Percentiles rank a stretch among this genome's conserved stretches.
Evolutionary conservation across 2,113 vertebrate species (phyloP).

Genomic region (Egretta garzetta): DNA sequence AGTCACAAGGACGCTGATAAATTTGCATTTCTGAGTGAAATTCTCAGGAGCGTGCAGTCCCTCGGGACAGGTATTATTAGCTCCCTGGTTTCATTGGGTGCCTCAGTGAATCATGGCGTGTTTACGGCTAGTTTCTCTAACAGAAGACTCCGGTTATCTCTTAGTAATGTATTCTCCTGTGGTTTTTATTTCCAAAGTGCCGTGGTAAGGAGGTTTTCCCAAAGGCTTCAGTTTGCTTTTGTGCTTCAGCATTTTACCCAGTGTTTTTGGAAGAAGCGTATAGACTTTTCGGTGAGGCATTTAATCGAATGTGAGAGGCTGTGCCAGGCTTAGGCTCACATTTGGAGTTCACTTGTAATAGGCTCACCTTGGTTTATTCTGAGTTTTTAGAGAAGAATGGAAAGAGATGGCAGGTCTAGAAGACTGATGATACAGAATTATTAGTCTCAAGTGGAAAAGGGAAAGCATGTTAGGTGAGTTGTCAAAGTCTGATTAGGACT

Average conservation of each 20-base stretch:
- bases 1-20: neutral
- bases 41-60: neutral
- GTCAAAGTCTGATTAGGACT: conserved; percentile 32
- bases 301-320: neutral
- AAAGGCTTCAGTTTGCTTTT: conserved; percentile 50
- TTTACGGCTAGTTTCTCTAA: conserved; percentile 54
- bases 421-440: neutral
- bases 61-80: conserved; percentile 54
- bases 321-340: neutral
- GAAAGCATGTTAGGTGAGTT: neutral
- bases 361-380: neutral
- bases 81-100: conserved; percentile 71
- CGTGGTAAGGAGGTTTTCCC: conserved; percentile 36
- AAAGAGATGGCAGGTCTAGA: neutral
- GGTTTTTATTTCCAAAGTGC: conserved; percentile 67
- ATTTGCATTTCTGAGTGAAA: conserved; percentile 22
- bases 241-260: conserved; percentile 45
- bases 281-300: neutral
- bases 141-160: conserved; percentile 56
- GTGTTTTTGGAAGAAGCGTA: neutral
- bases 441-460: neutral
- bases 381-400: conserved; percentile 7
- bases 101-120: conserved; percentile 55
- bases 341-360: neutral
- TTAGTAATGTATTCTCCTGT: conserved; percentile 59